Conservation (phyloP, 2,888 invertebrate genomes). For the Lysandra bellargus region DNA sequence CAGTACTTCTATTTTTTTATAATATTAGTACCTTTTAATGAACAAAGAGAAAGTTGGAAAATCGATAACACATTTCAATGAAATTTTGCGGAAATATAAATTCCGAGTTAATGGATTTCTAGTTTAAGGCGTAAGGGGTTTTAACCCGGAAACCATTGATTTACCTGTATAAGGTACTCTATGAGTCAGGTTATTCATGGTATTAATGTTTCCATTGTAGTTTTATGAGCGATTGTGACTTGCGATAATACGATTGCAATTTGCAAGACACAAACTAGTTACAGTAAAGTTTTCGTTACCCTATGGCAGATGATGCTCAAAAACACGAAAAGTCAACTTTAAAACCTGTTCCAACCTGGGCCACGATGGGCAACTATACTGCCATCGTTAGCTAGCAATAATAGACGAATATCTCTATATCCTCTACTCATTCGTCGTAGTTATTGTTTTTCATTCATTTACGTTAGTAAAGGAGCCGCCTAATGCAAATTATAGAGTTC, state of each 20-base stretch:
- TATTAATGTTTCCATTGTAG: constrained; percentile 25
- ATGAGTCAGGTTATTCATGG: constrained; percentile 24
- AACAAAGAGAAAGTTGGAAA: neutral
- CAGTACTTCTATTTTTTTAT: too few species aligned
- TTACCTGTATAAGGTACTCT: neutral
- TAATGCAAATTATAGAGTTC: too few species aligned
- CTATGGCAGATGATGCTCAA: neutral
- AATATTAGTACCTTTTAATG: too few species aligned
- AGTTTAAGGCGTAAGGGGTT: constrained; percentile 7
- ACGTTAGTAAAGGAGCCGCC: too few species aligned
- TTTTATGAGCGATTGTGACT: neutral
- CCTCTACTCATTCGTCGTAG: too few species aligned
- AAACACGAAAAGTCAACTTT: too few species aligned
- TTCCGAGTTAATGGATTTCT: neutral
- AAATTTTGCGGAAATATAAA: neutral
- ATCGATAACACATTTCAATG: neutral
- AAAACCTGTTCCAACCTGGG: too few species aligned
- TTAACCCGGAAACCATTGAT: constrained; percentile 4
- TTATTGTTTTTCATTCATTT: too few species aligned
- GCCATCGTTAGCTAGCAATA: too few species aligned
- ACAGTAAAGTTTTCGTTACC: neutral
- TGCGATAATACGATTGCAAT: neutral
- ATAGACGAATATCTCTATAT: too few species aligned
- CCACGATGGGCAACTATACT: too few species aligned
- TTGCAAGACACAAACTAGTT: neutral